These are phyloP conservation scores for Chloroclystis v-ata DNA, from an alignment of 2,888 invertebrate species.

Conservation along the genomic window DNA sequence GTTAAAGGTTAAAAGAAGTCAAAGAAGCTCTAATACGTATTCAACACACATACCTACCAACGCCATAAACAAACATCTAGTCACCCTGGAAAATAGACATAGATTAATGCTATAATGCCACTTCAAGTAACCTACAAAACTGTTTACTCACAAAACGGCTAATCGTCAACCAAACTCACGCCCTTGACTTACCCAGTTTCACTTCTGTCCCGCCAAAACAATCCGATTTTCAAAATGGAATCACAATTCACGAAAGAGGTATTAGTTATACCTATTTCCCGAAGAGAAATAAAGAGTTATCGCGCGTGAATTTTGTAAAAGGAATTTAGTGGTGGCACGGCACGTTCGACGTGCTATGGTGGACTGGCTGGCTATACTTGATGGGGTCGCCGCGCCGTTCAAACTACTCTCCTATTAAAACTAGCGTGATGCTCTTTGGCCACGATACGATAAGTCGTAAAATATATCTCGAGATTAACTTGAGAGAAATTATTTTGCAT, in stretches of 20 bases:
- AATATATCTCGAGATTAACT: slow-evolving; percentile 29
- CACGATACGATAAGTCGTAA: slow-evolving; percentile 26
- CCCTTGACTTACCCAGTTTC: slow-evolving; percentile 25
- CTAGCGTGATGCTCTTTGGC: slow-evolving; percentile 23
- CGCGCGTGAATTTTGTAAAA: slow-evolving; percentile 9
- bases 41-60: too few species aligned
- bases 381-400: slow-evolving; percentile 60
- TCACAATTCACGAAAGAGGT: slow-evolving; percentile 8
- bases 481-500: too few species aligned
- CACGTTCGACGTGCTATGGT: slow-evolving; percentile 64
- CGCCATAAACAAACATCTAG: too few species aligned
- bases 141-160: slow-evolving; percentile 23
- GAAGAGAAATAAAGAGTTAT: slow-evolving; percentile 7
- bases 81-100: too few species aligned
- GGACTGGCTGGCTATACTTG: slow-evolving; percentile 48
- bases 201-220: slow-evolving; percentile 16
- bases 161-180: slow-evolving; percentile 9
- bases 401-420: slow-evolving; percentile 53
- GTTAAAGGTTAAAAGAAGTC: too few species aligned
- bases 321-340: slow-evolving; percentile 30
- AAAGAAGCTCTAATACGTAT: too few species aligned
- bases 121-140: neutral
- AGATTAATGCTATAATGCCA: too few species aligned
- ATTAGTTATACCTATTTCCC: neutral
- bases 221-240: slow-evolving; percentile 9